These are phyloP conservation scores for Stenchaetothrips biformis DNA, from an alignment of 2,888 invertebrate species.

Conservation along the genomic window DNA sequence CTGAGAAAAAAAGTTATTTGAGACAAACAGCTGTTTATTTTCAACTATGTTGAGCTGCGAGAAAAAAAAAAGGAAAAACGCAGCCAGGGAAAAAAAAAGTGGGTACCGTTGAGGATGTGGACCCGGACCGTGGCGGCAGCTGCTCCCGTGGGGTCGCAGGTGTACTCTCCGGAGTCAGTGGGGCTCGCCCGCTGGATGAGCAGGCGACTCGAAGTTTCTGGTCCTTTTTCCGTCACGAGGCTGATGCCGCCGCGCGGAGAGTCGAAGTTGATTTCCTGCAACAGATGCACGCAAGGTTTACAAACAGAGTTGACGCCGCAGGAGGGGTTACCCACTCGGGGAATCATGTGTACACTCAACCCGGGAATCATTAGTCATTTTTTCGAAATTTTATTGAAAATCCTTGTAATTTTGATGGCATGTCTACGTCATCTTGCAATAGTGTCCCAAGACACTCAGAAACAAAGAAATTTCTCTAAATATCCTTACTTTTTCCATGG, in stretches of 20 bases:
- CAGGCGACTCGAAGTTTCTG: constrained; percentile 74
- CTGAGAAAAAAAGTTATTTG: too few species aligned
- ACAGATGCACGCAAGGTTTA: constrained; percentile 37
- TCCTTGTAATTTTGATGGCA: too few species aligned
- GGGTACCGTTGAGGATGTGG: constrained; percentile 81
- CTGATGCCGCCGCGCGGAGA: constrained; percentile 84
- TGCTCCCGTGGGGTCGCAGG: constrained; percentile 79
- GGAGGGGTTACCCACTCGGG: too few species aligned
- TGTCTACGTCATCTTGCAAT: too few species aligned
- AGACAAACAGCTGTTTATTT: too few species aligned
- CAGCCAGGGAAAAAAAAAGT: constrained; percentile 4
- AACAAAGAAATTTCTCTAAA: too few species aligned
- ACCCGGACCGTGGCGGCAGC: constrained; percentile 72
- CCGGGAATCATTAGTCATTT: too few species aligned
- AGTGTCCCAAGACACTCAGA: too few species aligned
- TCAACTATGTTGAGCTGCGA: neutral
- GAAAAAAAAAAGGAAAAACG: neutral
- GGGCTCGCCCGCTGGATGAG: constrained; percentile 76
- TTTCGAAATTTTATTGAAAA: too few species aligned
- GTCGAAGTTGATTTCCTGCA: constrained; percentile 82
- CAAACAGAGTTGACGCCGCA: too few species aligned
- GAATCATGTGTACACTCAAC: too few species aligned
- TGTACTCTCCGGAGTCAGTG: constrained; percentile 75
- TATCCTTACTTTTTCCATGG: too few species aligned
- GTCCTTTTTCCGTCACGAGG: constrained; percentile 79